A percentile compares a stretch with the other conserved stretches of the same genome.
These are phyloP conservation scores for Hirtodrosophila duncani DNA, from an alignment of 2,888 invertebrate genomes.

Conservation along the genomic window DNA sequence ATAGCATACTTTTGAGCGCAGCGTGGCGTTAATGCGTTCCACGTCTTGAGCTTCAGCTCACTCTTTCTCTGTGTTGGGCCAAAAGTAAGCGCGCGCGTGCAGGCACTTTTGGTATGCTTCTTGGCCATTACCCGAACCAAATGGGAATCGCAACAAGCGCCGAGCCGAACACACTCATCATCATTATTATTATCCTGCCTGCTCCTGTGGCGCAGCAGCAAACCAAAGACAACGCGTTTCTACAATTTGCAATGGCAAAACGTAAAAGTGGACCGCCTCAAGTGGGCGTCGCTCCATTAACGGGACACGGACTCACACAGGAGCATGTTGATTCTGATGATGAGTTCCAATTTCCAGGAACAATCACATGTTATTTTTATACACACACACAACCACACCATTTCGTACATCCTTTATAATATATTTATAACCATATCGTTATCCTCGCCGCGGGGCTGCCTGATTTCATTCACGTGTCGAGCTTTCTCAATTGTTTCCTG, in stretches of 20 bases:
- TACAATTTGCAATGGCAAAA: background rate
- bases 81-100: constrained; percentile 48
- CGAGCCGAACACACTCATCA: constrained; percentile 16
- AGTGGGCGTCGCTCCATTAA: constrained; percentile 40
- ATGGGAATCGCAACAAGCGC: no score
- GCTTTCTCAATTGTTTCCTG: constrained; percentile 60
- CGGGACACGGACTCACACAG: background rate
- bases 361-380: constrained; percentile 70
- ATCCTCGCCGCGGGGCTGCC: constrained; percentile 44
- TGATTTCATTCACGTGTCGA: constrained; percentile 74
- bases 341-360: constrained; percentile 15
- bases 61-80: background rate
- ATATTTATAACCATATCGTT: constrained; percentile 2
- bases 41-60: background rate
- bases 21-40: constrained; percentile 56
- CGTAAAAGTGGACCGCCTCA: constrained; percentile 5
- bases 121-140: no score
- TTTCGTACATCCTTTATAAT: background rate
- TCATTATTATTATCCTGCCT: no score
- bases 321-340: background rate
- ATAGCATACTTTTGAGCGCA: constrained; percentile 45
- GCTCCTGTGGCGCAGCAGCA: no score
- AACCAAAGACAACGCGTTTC: constrained; percentile 41
- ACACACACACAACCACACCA: constrained; percentile 34
- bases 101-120: constrained; percentile 41